These are phyloP conservation scores for Chelonoidis abingdonii DNA, from an alignment of 2,113 vertebrate genomes.

Conservation along the genomic window DNA sequence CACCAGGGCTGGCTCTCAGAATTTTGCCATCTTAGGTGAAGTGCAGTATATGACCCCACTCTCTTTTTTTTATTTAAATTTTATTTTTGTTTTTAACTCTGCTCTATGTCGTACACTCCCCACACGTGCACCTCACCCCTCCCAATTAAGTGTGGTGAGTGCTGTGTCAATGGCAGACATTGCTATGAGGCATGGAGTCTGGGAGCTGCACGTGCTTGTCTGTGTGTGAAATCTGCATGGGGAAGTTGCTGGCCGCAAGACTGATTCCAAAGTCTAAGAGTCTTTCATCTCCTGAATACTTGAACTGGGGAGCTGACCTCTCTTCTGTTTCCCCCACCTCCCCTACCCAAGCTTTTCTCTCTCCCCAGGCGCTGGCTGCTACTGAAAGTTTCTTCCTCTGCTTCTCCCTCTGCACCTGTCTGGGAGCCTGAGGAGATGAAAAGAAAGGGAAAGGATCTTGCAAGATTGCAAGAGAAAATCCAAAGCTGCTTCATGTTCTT, in stretches of 20 bases:
- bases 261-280: neutral
- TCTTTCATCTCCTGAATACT: neutral
- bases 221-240: neutral
- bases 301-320: neutral
- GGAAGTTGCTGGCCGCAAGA: neutral
- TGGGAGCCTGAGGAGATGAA: neutral
- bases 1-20: neutral
- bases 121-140: neutral
- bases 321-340: neutral
- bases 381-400: neutral
- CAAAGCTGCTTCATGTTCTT: neutral
- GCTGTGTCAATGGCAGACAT: neutral
- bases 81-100: neutral
- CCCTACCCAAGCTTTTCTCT: neutral
- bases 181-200: neutral
- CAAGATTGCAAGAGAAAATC: neutral
- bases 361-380: neutral
- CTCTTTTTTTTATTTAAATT: neutral
- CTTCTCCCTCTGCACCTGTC: neutral
- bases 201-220: neutral
- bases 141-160: neutral
- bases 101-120: neutral
- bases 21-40: neutral
- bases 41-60: neutral
- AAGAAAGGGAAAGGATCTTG: neutral